Percentiles rank a stretch among this genome's conserved stretches.
These are phyloP conservation scores for Morphnarchus princeps DNA, from an alignment of 2,113 vertebrate genomes.

Conservation along the genomic window DNA sequence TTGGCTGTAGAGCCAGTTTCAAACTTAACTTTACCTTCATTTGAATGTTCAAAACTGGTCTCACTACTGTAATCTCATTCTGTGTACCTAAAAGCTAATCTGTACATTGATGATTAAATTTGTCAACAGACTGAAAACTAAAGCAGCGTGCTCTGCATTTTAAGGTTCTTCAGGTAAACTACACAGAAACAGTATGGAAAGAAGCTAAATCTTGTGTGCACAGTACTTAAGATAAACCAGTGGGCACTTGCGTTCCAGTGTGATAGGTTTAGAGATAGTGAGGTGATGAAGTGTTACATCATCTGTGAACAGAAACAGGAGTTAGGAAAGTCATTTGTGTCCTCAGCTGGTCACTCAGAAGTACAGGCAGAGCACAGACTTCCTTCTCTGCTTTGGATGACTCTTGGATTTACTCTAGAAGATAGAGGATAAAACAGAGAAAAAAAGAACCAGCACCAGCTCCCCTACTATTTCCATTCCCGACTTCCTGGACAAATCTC, in stretches of 20 bases:
- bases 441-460: not conserved
- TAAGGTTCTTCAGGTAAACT: not conserved
- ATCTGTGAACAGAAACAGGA: not conserved
- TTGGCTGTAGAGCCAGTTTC: not conserved
- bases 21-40: not conserved
- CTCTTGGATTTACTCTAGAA: not conserved
- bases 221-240: not conserved
- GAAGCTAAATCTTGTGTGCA: not conserved
- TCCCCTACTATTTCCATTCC: not conserved
- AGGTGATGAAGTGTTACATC: not conserved
- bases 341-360: not conserved
- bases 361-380: not conserved
- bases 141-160: not conserved
- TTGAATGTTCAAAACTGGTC: not conserved
- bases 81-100: not conserved
- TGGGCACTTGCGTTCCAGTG: not conserved
- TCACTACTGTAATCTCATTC: not conserved
- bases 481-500: not conserved
- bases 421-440: not conserved
- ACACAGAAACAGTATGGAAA: not conserved
- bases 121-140: not conserved
- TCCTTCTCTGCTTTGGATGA: not conserved
- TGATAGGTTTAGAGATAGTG: not conserved
- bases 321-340: not conserved
- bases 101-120: not conserved